Evolutionary conservation across 1,140 invertebrate species (phyloP), one percentile per base, ranked within the genome.

Genomic region (Episyrphus balteatus): DNA sequence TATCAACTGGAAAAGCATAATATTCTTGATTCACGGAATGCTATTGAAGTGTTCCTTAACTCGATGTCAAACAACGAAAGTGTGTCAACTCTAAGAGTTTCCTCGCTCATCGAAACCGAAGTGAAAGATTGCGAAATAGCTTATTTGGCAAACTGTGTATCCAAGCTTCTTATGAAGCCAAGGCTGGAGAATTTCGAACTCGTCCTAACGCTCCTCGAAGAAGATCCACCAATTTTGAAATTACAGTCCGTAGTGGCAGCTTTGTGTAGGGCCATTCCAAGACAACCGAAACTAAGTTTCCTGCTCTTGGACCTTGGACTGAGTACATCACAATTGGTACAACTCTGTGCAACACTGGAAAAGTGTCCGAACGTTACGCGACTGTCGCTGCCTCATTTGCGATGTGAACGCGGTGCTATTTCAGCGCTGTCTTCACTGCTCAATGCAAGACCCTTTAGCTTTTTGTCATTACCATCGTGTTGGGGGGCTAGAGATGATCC

Each of bases 311-410:
- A 77, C 59, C 67, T 75, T 59, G 73, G 74, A 57, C 60, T 76
- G 49, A 69, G 71, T 32, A 70, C 73, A 13, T 58, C 67, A 38
- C 75, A 77, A 63, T 66, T 77, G 32, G 62, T 69, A 26, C 69
- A 74, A 47, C 58, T 77, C 26, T 75, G 72, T 52, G 57, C 56
- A 2, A 64, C 70, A 10, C 62, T 75, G n/a, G 65, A 70, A 42
- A 56, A 62, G 53, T 72, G 70, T 48, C 56, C 65, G 41, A 70
- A 73, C 53, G 65, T 78, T 19, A 68, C 74, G 39, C 68, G 73
- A 19, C 56, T 78, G 37, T 75, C 76, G 51, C 64, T 78, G 48
- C 75, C 75, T 26, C 76, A 77, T 60, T 63, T 77, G 42, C 69
- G 75, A 17, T 78, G 75, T 51, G 76, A 75, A 18, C 63, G 70